These are phyloP conservation scores for Ophion ellenae DNA, from an alignment of 2,888 invertebrate genomes.

Conservation along the genomic window DNA sequence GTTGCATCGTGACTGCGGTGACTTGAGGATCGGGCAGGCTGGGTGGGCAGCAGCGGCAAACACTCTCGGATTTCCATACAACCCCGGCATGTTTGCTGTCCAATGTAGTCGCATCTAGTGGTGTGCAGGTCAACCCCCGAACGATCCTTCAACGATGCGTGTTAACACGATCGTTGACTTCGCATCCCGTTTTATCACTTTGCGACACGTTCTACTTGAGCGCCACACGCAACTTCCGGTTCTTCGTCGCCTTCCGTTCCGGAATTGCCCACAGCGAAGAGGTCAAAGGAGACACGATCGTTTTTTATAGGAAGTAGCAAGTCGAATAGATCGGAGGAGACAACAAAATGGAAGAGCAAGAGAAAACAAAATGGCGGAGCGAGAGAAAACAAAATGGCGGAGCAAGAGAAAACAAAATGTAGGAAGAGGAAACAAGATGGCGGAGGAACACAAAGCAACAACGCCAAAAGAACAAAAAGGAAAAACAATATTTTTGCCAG, in stretches of 20 bases:
- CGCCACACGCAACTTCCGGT: constrained; percentile 11
- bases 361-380: too few relatives aligned
- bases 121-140: not conserved
- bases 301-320: too few relatives aligned
- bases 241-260: too few relatives aligned
- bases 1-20: constrained; percentile 20
- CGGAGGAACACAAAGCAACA: too few relatives aligned
- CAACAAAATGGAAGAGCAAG: too few relatives aligned
- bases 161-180: constrained; percentile 31
- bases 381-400: too few relatives aligned
- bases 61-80: constrained; percentile 34
- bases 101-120: not conserved
- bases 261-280: too few relatives aligned
- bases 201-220: not conserved
- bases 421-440: not conserved
- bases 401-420: too few relatives aligned
- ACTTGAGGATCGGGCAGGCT: constrained; percentile 7
- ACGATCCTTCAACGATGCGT: constrained; percentile 16
- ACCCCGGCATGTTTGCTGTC: not conserved
- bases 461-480: too few relatives aligned
- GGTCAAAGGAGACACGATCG: too few relatives aligned
- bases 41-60: not conserved
- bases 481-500: too few relatives aligned
- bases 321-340: too few relatives aligned
- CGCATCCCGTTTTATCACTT: constrained; percentile 25